Evolutionary conservation across 1,140 invertebrate genomes (phyloP).

Genomic region (Drosophila obscura): DNA sequence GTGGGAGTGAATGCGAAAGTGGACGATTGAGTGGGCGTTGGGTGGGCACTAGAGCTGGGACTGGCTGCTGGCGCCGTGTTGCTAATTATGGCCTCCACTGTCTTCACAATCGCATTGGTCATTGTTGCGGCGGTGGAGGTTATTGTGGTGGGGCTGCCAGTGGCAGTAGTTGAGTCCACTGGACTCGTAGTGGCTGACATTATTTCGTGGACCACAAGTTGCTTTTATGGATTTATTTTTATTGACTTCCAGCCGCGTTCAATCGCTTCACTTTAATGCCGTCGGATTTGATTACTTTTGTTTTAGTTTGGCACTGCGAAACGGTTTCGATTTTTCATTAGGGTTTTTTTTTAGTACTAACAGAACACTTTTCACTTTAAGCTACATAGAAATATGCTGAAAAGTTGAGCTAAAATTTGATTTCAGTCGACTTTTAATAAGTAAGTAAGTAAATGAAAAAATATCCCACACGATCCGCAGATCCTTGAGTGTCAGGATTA

Average conservation of each 20-base stretch:
- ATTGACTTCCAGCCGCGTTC: constrained; percentile 74
- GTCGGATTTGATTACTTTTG: constrained; percentile 69
- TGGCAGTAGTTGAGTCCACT: constrained; percentile 12
- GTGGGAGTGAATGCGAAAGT: constrained; percentile 4
- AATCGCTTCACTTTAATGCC: constrained; percentile 52
- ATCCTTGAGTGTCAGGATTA: constrained; percentile 38
- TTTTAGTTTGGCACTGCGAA: constrained; percentile 52
- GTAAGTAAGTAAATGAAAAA: no score
- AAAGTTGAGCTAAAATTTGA: background rate
- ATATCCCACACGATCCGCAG: constrained; percentile 8
- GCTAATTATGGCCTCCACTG: constrained; percentile 74
- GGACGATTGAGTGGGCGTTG: constrained; percentile 22
- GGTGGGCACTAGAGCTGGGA: background rate
- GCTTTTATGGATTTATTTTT: constrained; percentile 76
- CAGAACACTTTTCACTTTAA: constrained; percentile 23
- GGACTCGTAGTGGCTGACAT: constrained; percentile 53
- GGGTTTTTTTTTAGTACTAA: background rate
- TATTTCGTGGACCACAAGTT: constrained; percentile 70
- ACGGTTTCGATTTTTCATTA: constrained; percentile 61
- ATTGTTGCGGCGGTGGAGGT: constrained; percentile 26
- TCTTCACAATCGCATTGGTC: constrained; percentile 58
- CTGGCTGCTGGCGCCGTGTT: constrained; percentile 37
- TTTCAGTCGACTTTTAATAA: background rate
- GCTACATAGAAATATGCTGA: background rate
- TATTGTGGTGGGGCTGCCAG: background rate